Conservation (phyloP, 2,888 invertebrate species). For the Cantharis rufa region DNA sequence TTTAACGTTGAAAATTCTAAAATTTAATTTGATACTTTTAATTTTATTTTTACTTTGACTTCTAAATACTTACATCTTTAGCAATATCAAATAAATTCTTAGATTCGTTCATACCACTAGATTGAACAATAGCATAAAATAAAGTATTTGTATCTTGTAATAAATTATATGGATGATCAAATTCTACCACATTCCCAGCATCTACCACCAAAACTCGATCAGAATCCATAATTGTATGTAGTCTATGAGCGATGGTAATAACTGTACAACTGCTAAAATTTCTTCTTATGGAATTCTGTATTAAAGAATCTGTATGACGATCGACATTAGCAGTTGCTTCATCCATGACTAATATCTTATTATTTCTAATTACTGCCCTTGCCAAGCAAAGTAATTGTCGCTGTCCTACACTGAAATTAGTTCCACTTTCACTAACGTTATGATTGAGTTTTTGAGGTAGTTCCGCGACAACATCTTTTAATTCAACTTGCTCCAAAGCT, state of each 20-base stretch:
- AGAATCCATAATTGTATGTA: slow-evolving; percentile 82
- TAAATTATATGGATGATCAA: slow-evolving; percentile 70
- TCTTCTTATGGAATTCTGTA: slow-evolving; percentile 71
- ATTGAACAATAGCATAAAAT: slow-evolving; percentile 69
- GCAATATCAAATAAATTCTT: slow-evolving; percentile 43
- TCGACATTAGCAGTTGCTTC: slow-evolving; percentile 84
- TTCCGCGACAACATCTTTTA: slow-evolving; percentile 58
- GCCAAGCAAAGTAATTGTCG: slow-evolving; percentile 71
- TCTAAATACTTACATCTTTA: slow-evolving; percentile 37
- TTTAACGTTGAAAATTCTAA: neutral
- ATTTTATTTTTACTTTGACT: neutral
- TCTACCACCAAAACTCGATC: slow-evolving; percentile 79
- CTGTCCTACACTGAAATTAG: slow-evolving; percentile 55
- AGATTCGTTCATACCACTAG: slow-evolving; percentile 60
- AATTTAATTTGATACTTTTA: neutral
- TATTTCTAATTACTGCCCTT: slow-evolving; percentile 60
- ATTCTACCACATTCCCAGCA: slow-evolving; percentile 71
- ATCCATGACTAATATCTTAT: slow-evolving; percentile 53
- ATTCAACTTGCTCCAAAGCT: slow-evolving; percentile 64
- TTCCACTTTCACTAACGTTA: slow-evolving; percentile 70
- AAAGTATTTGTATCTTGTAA: slow-evolving; percentile 66
- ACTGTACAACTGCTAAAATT: slow-evolving; percentile 76
- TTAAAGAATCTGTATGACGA: slow-evolving; percentile 72
- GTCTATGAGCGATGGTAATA: slow-evolving; percentile 77
- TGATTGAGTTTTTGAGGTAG: slow-evolving; percentile 67